Evolutionary conservation across 2,888 invertebrate genomes (phyloP).

Genomic region (Sarcophaga carnaria): DNA sequence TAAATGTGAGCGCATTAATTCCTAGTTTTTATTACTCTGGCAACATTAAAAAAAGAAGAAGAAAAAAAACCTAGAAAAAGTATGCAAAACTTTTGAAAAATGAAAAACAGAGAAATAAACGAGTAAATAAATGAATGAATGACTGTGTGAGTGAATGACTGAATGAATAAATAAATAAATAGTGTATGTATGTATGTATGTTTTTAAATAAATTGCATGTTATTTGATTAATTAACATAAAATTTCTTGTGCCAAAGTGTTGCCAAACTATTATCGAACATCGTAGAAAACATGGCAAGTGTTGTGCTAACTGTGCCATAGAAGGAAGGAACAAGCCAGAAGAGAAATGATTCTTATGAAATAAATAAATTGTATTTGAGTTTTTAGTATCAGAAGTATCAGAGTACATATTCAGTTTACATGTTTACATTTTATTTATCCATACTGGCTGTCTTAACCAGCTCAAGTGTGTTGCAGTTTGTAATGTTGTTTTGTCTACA

Average conservation of each 20-base stretch:
- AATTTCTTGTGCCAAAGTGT: constrained; percentile 23
- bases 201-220: constrained; percentile 56
- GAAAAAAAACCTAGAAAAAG: not conserved
- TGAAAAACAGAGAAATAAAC: no score
- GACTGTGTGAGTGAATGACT: not conserved
- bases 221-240: constrained; percentile 64
- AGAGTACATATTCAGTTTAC: not conserved
- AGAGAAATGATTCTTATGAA: not conserved
- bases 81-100: no score
- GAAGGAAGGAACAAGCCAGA: no score
- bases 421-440: constrained; percentile 15
- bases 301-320: not conserved
- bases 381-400: not conserved
- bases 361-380: not conserved
- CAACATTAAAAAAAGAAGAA: not conserved
- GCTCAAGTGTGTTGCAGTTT: constrained; percentile 31
- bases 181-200: not conserved
- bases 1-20: constrained; percentile 29
- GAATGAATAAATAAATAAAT: not conserved
- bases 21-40: not conserved
- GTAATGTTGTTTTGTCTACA: constrained; percentile 28
- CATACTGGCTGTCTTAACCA: constrained; percentile 5
- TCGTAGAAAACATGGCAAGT: not conserved
- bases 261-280: not conserved
- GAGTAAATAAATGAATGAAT: not conserved